These are phyloP conservation scores for Emydocephalus ijimae DNA, from an alignment of 2,113 vertebrate genomes.

Conservation along the genomic window DNA sequence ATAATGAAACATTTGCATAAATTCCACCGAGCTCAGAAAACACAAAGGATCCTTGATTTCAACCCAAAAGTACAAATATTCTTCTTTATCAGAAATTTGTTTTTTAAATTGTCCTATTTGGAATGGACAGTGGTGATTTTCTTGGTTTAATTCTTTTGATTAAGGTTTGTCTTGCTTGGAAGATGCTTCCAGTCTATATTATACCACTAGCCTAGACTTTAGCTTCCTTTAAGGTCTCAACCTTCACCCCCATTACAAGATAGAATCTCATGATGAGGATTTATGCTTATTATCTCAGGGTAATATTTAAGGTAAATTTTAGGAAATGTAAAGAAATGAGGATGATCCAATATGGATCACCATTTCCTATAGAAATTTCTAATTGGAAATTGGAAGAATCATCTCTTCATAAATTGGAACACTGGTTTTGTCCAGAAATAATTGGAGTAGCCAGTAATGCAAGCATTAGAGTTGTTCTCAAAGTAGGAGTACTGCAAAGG, in stretches of 20 bases:
- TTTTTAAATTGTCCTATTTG: neutral
- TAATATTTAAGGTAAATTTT: neutral
- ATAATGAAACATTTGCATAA: too few relatives aligned
- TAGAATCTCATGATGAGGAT: neutral
- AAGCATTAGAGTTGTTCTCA: slow-evolving; percentile 17
- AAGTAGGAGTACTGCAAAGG: slow-evolving; percentile 16
- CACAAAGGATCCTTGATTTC: too few relatives aligned
- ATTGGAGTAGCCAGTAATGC: slow-evolving; percentile 55
- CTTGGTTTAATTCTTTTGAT: neutral
- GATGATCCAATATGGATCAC: slow-evolving; percentile 59
- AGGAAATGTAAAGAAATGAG: slow-evolving; percentile 29
- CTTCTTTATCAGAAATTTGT: neutral
- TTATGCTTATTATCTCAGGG: neutral
- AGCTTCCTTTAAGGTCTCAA: neutral
- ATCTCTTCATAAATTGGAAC: slow-evolving; percentile 60
- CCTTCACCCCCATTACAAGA: neutral
- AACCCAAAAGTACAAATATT: too few relatives aligned
- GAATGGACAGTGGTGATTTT: neutral
- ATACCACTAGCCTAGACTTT: neutral
- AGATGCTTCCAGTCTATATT: neutral
- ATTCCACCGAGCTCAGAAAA: too few relatives aligned
- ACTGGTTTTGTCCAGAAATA: slow-evolving; percentile 54
- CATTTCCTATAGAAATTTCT: slow-evolving; percentile 56
- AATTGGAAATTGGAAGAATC: slow-evolving; percentile 56
- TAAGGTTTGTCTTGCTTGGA: neutral